Percentiles rank a stretch among this genome's conserved stretches.
phyloP scores from a whole-genome alignment of 2,888 invertebrate genomes.

The Halocaridina rubra region DNA sequence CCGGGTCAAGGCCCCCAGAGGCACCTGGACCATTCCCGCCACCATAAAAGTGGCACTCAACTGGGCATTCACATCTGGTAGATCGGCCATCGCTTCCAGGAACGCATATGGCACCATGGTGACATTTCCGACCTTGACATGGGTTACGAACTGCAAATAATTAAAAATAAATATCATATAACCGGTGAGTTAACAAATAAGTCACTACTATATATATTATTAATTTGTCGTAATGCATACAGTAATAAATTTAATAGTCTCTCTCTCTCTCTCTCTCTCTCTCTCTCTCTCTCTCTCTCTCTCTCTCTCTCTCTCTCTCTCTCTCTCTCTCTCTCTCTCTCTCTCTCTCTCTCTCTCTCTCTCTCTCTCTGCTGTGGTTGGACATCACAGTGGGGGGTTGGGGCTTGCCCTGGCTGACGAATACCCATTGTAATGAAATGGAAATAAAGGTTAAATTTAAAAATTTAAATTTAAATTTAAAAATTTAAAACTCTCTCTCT shows the following conservation, averaged over 20 bases:
- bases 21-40: not conserved
- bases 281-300: not conserved
- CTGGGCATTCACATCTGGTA: constrained; percentile 56
- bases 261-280: not conserved
- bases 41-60: constrained; percentile 48
- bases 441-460: no score
- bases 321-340: not conserved
- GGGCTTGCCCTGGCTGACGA: no score
- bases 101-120: constrained; percentile 59
- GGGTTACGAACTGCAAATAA: constrained; percentile 51
- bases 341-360: not conserved
- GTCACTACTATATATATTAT: no score
- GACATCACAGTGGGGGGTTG: no score
- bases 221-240: no score
- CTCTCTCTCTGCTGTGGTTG: no score
- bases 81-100: constrained; percentile 21
- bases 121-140: constrained; percentile 53
- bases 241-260: no score
- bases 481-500: no score
- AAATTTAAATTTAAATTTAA: no score
- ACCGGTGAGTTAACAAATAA: not conserved
- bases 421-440: no score
- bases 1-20: constrained; percentile 12
- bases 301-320: constrained; percentile 6
- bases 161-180: not conserved